Percentiles rank a stretch among this genome's conserved stretches.
Conservation (phyloP, 2,113 vertebrate species). For the Callocephalon fimbriatum region DNA sequence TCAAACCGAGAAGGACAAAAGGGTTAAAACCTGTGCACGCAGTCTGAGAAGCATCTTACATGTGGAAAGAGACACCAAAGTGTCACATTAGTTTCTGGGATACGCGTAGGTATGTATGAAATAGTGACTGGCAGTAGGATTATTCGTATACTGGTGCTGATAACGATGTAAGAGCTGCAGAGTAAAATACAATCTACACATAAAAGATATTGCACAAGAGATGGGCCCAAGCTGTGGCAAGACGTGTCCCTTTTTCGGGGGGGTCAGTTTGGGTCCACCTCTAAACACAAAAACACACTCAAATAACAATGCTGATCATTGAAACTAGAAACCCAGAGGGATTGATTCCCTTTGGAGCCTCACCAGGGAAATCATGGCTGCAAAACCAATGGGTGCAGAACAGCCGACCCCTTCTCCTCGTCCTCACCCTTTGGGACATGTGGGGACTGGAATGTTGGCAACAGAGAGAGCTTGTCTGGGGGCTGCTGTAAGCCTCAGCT, state of each 20-base stretch:
- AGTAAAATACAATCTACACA: conserved; percentile 46
- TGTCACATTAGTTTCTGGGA: conserved; percentile 13
- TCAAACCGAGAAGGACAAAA: conserved; percentile 14
- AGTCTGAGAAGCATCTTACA: conserved; percentile 30
- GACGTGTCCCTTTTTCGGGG: neutral
- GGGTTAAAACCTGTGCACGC: neutral
- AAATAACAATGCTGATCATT: neutral
- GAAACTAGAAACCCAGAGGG: neutral
- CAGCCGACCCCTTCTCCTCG: neutral
- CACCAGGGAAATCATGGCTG: neutral
- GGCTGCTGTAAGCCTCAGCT: neutral
- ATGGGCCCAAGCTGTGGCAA: conserved; percentile 24
- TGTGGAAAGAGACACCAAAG: neutral
- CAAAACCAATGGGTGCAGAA: neutral
- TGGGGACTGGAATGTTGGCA: neutral
- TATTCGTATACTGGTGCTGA: conserved; percentile 49
- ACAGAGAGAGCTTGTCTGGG: neutral
- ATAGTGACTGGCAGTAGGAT: conserved; percentile 54
- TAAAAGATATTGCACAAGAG: conserved; percentile 45
- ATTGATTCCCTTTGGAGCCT: neutral
- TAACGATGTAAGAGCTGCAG: conserved; percentile 26
- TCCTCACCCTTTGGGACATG: fast-evolving
- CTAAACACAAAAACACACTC: conserved; percentile 1
- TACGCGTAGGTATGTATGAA: neutral
- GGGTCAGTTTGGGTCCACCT: conserved; percentile 35